Evolutionary conservation across 2,888 invertebrate species (phyloP), one percentile per base, ranked within the genome.

Genomic region (Tridacna gigas): DNA sequence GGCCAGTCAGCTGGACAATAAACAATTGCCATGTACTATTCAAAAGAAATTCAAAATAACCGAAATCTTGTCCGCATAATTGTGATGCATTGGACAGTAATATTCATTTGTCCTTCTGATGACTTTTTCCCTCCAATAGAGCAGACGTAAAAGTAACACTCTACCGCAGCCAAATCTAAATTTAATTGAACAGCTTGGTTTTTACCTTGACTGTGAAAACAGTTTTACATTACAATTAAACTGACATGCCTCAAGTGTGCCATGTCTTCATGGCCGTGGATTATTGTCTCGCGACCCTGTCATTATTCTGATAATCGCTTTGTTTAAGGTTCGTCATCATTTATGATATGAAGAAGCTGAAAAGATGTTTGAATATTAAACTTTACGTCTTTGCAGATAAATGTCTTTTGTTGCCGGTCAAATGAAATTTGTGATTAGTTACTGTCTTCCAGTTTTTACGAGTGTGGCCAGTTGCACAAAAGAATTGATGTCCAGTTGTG

Each of bases 281-380:
- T 88, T 86, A 88, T 88, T 88, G 86, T 88, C 80, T 80, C 66
- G 73, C 79, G 37, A 66, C 80, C 88, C 84, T 73, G 61, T 86
- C 77, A 84, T 86, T 86, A 84, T 82, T 79, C 82, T 78, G 66
- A 82, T 83, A 83, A 80, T 86, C 86, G 77, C 87, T 88, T 88
- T 83, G 87, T 88, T 85, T 88, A 88, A 88, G 77, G 78, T 79
- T 88, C 77, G 84, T 84, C 86, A 82, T 88, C 86, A 84, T 84
- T 86, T 88, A 86, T 84, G 82, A 84, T 82, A 80, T 83, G 83
- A 82, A 83, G 63, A 80, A 66, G 77, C 76, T 82, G 80, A 82
- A 84, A 86, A 86, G 83, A 84, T 82, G 83, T 86, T 87, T 86
- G 88, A 88, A 88, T 86, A 88, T 88, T 85, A 86, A 88, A 88